A percentile compares a stretch with the other conserved stretches of the same genome.
Conservation (phyloP, 2,888 invertebrate species). For the Synergus umbraculus region DNA sequence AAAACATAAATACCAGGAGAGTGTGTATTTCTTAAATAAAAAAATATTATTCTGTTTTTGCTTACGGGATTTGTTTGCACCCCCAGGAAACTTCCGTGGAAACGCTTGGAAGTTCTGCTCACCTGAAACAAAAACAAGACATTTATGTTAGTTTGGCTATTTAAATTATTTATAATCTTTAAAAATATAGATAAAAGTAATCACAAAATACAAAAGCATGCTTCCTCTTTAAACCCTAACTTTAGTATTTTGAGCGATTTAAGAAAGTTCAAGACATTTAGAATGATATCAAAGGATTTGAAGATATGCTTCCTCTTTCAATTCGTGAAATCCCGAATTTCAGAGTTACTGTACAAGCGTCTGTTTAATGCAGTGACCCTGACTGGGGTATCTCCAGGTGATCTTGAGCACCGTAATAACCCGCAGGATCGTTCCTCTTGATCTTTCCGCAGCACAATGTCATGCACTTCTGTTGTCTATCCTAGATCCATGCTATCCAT, state of each 20-base stretch:
- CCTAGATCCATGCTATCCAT: slow-evolving; percentile 11
- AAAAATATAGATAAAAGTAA: not conserved
- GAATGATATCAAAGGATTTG: too few species aligned
- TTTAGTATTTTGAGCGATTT: too few species aligned
- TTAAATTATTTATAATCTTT: not conserved
- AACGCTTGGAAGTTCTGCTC: slow-evolving; percentile 8
- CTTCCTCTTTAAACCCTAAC: too few species aligned
- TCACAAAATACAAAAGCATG: too few species aligned
- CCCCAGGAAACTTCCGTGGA: slow-evolving; percentile 21
- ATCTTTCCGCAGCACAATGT: slow-evolving; percentile 37
- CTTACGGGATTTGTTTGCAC: slow-evolving; percentile 32
- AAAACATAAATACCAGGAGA: not conserved
- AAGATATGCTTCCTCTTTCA: not conserved
- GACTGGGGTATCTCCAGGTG: slow-evolving; percentile 39
- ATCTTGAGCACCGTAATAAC: slow-evolving; percentile 50
- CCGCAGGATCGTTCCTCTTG: slow-evolving; percentile 45
- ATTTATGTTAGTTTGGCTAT: not conserved
- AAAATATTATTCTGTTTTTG: not conserved
- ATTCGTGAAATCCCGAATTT: not conserved
- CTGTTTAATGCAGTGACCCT: slow-evolving; percentile 3
- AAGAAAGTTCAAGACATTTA: too few species aligned
- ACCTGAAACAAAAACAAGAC: not conserved
- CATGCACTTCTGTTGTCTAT: slow-evolving; percentile 40
- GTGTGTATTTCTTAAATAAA: not conserved
- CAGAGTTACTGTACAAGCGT: not conserved